A percentile compares a stretch with the other conserved stretches of the same genome.
Conservation (phyloP, 2,888 invertebrate species). For the Steromphala cineraria region DNA sequence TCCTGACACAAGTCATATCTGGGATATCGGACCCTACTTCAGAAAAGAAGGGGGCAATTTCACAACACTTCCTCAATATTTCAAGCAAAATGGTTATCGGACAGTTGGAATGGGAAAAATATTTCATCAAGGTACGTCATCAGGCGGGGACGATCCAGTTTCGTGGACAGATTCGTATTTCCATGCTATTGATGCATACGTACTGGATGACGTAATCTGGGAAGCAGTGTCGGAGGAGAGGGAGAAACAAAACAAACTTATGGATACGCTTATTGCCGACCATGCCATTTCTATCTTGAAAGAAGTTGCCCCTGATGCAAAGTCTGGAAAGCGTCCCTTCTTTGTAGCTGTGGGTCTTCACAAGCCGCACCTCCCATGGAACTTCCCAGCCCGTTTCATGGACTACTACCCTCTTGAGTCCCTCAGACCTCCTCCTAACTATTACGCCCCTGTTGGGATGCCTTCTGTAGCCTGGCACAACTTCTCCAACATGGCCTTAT, state of each 20-base stretch:
- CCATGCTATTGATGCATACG: neutral
- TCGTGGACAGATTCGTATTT: slow-evolving; percentile 15
- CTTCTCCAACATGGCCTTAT: neutral
- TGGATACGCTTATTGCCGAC: slow-evolving; percentile 36
- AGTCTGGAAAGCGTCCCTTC: slow-evolving; percentile 77
- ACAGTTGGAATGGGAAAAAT: slow-evolving; percentile 43
- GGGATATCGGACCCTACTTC: slow-evolving; percentile 38
- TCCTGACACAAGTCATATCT: slow-evolving; percentile 46
- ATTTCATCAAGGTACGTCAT: slow-evolving; percentile 24
- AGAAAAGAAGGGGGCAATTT: slow-evolving; percentile 43
- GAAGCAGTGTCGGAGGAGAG: no score
- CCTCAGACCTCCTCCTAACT: neutral
- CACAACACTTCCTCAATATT: slow-evolving; percentile 46
- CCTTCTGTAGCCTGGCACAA: neutral
- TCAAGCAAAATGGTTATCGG: slow-evolving; percentile 42
- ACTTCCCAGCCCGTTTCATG: neutral
- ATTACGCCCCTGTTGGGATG: neutral
- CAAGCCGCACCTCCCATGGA: slow-evolving; percentile 43
- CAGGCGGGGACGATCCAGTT: neutral
- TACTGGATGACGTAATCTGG: no score
- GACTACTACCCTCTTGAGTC: neutral
- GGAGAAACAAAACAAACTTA: no score
- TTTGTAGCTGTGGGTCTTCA: slow-evolving; percentile 50
- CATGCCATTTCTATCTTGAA: slow-evolving; percentile 82
- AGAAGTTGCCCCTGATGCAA: slow-evolving; percentile 81